Evolutionary conservation across 2,797 vertebrate genomes (phyloP), one percentile per base, ranked within the genome.

Genomic region (Crax fasciolata): DNA sequence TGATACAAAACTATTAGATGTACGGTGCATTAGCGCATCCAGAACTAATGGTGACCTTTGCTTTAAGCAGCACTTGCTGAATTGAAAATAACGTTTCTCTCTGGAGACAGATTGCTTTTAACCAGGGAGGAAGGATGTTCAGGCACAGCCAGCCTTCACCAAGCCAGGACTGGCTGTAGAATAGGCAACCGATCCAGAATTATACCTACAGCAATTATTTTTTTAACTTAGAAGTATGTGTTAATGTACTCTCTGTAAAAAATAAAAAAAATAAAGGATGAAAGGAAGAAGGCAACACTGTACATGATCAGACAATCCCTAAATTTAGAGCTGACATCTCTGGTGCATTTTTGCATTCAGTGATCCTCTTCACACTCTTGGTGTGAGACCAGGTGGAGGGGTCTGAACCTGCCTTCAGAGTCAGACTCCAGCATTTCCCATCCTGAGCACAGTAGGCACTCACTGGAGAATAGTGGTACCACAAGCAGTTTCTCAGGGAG

Each of bases 21-120:
- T 92, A 49, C 16, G 9, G 70, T n/a, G 6, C 62, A 94, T 86
- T 88, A 93, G 35, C 62, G 88, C 62, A 88, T 70, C 66, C 76
- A 86, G 48, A 92, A 59, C 43, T 94, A 89, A 86, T 91, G 63
- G 44, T 86, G 73, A 84, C 59, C 79, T 96, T 96, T 94, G 66
- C 70, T 94, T 84, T 49, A 88, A 92, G 84, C 35, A 78, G n/a
- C 55, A 32, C 39, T 80, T 72, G 58, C 81, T 87, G 89, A 92
- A 89, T 70, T 59, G 65, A 55, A 93, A 90, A 86, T 84, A 92
- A 49, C 10, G 35, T 86, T 90, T 88, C 48, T 82, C 38, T 38
- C 48, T 65, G 59, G 32, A 93, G 94, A 63, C 1, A 7, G 62
- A 27, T 25, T 79, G 44, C 1, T 0, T 92, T 89, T 84, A 84